Conservation (phyloP, 2,113 vertebrate genomes). For the Cervus canadensis region DNA sequence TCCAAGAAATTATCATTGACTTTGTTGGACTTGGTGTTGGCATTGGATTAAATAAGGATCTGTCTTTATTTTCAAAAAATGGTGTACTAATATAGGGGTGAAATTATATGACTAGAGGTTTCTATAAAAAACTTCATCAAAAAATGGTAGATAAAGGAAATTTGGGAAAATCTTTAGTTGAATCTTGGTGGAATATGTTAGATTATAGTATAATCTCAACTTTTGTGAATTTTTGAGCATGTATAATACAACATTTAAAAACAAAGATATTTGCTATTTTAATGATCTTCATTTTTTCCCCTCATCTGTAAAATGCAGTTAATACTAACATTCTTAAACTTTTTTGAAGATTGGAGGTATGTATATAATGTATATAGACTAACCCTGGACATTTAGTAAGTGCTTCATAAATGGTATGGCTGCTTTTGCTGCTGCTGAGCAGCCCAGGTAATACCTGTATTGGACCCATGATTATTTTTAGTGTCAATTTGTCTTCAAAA, state of each 20-base stretch:
- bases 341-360: background rate
- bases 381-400: background rate
- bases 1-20: background rate
- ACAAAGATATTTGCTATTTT: background rate
- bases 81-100: background rate
- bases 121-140: background rate
- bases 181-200: background rate
- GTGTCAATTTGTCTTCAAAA: background rate
- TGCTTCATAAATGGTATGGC: background rate
- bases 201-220: background rate
- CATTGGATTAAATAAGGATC: background rate
- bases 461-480: background rate
- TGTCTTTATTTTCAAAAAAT: background rate
- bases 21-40: background rate
- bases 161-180: background rate
- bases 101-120: background rate
- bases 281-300: background rate
- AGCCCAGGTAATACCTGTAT: background rate
- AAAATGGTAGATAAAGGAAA: background rate
- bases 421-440: background rate
- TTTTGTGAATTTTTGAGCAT: background rate
- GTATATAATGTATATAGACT: background rate
- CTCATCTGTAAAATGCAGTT: background rate
- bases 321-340: background rate
- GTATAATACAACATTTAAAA: background rate